Evolutionary conservation across 2,888 invertebrate genomes (phyloP), one percentile per base, ranked within the genome.

Genomic region (Drosophila monieri): DNA sequence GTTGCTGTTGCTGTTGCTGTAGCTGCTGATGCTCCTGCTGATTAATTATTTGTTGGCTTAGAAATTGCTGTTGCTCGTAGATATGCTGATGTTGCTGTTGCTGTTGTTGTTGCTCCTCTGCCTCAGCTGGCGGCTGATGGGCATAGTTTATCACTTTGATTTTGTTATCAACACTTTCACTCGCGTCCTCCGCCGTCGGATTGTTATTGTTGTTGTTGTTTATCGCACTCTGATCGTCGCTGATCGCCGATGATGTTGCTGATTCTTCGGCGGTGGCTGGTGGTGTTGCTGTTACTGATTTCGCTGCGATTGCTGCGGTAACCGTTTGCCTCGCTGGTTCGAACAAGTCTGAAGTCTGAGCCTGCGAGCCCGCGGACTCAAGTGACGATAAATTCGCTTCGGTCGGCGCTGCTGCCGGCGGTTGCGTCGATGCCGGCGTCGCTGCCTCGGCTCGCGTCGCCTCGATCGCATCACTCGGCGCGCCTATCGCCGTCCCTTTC

Each of bases 341-440:
- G 81, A 87, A 91, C 80, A 81, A 89, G 89, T 91, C 89, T 90
- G 91, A 90, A 88, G 89, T 78, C 73, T 79, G 88, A 89, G 89
- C 84, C 89, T 84, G 84, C 66, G 56, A 53, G 73, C 77, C 74
- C 68, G 78, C 77, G 73, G 80, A 79, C 88, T 81, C 84, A 80
- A 88, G 85, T 88, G 89, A 80, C 76, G 88, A 86, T 78, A 76
- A 81, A 76, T 89, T 79, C 75, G 87, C 76, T 71, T 85, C 74
- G 76, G 80, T 70, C 80, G 75, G 56, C 77, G 73, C 32, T 65
- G 74, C 61, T 52, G 52, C 62, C 65, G 68, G 30, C 35, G 47
- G 65, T n/a, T 54, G 54, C 18, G 39, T 61, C 64, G 66, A 60
- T 52, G 64, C 49, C 43, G 54, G 60, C 64, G 73, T 61, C 64